Conservation (phyloP, 2,113 vertebrate genomes). For the Anolis sagrei region DNA sequence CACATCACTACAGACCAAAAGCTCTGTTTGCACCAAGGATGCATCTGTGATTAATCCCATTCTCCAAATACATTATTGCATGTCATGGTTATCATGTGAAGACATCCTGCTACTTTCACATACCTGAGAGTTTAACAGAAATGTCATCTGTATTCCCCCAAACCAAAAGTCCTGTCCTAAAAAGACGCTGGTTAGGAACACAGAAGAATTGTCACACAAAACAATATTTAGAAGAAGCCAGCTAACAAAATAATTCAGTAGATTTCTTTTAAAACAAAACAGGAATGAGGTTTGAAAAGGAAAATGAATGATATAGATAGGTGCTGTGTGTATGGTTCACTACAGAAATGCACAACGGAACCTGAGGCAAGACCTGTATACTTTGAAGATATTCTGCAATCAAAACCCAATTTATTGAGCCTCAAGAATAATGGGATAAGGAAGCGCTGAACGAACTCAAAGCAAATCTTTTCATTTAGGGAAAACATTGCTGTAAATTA, state of each 20-base stretch:
- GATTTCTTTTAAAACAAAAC: conserved; percentile 37
- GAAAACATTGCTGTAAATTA: conserved; percentile 34
- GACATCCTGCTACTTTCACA: conserved; percentile 18
- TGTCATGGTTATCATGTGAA: conserved; percentile 31
- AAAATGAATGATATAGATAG: conserved; percentile 40
- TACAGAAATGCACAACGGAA: conserved; percentile 26
- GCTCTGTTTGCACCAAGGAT: background rate
- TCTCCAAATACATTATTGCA: background rate
- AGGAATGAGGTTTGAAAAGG: conserved; percentile 50
- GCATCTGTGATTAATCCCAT: conserved; percentile 1
- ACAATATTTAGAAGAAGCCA: conserved; percentile 42
- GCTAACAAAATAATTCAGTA: conserved; percentile 25
- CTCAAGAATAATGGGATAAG: conserved; percentile 17
- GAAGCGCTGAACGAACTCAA: conserved; percentile 32
- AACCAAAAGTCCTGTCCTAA: conserved; percentile 17
- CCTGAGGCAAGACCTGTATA: conserved; percentile 34
- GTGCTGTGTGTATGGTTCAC: background rate
- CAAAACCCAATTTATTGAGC: conserved; percentile 34
- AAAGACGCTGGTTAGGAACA: conserved; percentile 27
- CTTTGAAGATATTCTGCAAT: conserved; percentile 20
- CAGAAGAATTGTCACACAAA: conserved; percentile 41
- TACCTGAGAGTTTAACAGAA: conserved; percentile 58
- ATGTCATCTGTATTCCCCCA: conserved; percentile 10
- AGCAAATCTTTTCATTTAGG: conserved; percentile 41
- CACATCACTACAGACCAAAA: background rate